Percentiles rank a stretch among this genome's conserved stretches.
Evolutionary conservation across 2,797 vertebrate genomes (phyloP).

Genomic region (Peromyscus nudipes): DNA sequence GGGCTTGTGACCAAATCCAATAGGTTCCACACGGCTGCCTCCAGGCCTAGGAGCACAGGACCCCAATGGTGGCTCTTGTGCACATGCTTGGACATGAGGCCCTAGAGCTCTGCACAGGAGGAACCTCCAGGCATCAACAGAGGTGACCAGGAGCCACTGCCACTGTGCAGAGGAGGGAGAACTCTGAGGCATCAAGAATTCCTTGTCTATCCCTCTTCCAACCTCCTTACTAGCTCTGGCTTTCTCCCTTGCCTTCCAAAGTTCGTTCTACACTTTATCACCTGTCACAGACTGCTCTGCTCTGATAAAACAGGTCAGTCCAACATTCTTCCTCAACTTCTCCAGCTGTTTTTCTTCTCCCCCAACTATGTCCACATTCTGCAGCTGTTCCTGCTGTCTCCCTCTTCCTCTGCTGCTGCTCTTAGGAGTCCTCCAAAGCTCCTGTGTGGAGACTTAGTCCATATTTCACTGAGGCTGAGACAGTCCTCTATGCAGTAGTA

Average conservation of each 20-base stretch:
- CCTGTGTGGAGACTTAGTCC: background rate
- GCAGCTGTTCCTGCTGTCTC: background rate
- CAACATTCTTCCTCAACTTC: background rate
- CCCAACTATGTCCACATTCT: background rate
- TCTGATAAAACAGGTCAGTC: background rate
- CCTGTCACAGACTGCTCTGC: background rate
- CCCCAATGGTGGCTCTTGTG: background rate
- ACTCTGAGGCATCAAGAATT: background rate
- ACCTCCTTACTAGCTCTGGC: background rate
- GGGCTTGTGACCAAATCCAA: background rate
- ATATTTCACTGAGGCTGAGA: background rate
- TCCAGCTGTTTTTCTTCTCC: background rate
- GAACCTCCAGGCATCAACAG: background rate
- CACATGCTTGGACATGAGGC: background rate
- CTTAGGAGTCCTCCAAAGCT: background rate
- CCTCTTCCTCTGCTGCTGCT: background rate
- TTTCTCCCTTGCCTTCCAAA: background rate
- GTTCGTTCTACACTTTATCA: background rate
- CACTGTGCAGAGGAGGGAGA: background rate
- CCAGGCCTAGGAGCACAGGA: background rate
- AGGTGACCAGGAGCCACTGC: background rate
- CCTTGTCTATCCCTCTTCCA: too few relatives aligned
- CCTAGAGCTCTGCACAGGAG: background rate
- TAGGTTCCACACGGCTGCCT: background rate
- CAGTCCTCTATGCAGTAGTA: too few relatives aligned